phyloP scores from a whole-genome alignment of 2,113 vertebrate species.

The Psittacus erithacus region DNA sequence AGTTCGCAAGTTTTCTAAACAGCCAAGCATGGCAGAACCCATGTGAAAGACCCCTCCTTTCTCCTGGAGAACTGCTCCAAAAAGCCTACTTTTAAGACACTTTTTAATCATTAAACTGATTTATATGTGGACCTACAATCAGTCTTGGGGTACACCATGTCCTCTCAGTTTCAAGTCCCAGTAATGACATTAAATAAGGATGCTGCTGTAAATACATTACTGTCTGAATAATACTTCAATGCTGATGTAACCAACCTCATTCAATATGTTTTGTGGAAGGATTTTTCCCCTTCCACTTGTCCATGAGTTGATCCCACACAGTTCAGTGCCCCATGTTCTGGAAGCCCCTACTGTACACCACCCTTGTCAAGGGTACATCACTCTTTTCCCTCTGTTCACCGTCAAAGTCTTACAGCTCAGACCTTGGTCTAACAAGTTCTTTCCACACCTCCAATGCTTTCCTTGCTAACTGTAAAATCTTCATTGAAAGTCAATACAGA shows the following conservation, averaged over 20 bases:
- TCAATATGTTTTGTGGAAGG: background rate
- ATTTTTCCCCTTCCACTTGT: background rate
- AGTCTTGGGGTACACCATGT: background rate
- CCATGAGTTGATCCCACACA: background rate
- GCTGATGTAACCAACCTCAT: background rate
- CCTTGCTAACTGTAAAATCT: background rate
- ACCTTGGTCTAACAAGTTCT: background rate
- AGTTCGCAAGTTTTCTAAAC: background rate
- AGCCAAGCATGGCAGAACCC: background rate
- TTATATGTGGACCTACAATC: background rate
- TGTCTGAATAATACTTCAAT: background rate
- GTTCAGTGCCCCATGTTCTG: accelerated
- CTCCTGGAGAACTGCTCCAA: background rate
- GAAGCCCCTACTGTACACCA: background rate
- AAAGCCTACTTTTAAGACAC: background rate
- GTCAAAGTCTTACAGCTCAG: background rate
- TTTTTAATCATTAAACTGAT: background rate
- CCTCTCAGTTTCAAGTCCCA: background rate
- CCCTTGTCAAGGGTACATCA: background rate
- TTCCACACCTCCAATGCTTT: background rate
- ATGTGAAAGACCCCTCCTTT: accelerated
- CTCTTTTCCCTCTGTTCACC: background rate
- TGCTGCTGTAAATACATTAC: background rate
- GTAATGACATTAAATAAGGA: background rate
- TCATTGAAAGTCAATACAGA: background rate